Evolutionary conservation across 35 echinoderm and acorn worm genomes (phyloP).

Genomic region (Lytechinus pictus): DNA sequence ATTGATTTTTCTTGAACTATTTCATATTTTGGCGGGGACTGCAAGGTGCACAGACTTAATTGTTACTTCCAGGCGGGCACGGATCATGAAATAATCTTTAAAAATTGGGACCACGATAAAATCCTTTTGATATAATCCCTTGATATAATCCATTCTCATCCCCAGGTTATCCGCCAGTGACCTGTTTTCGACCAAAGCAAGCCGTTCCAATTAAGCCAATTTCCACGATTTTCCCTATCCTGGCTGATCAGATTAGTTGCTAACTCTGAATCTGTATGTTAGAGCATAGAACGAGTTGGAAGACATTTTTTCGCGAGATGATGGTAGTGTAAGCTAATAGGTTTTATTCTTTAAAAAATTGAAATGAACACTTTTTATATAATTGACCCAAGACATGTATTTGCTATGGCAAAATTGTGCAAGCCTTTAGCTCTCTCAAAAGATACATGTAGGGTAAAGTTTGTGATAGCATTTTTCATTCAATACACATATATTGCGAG

Average conservation of each 20-base stretch:
- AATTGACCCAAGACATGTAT: too few relatives aligned
- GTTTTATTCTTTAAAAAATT: too few relatives aligned
- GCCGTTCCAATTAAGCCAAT: not conserved
- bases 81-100: not conserved
- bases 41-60: not conserved
- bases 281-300: not conserved
- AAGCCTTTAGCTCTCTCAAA: too few relatives aligned
- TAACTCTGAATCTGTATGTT: not conserved
- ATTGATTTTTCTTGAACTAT: too few relatives aligned
- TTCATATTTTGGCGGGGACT: not conserved
- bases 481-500: too few relatives aligned
- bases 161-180: not conserved
- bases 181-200: not conserved
- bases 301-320: too few relatives aligned
- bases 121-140: not conserved
- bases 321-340: too few relatives aligned
- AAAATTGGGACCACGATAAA: not conserved
- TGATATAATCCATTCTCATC: not conserved
- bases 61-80: not conserved
- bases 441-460: too few relatives aligned
- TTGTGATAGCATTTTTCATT: too few relatives aligned
- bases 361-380: too few relatives aligned
- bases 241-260: not conserved
- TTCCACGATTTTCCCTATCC: not conserved
- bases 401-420: too few relatives aligned